Base-by-base conservation (phyloP, 2,888 invertebrate species). In the Coenonympha glycerion region DNA sequence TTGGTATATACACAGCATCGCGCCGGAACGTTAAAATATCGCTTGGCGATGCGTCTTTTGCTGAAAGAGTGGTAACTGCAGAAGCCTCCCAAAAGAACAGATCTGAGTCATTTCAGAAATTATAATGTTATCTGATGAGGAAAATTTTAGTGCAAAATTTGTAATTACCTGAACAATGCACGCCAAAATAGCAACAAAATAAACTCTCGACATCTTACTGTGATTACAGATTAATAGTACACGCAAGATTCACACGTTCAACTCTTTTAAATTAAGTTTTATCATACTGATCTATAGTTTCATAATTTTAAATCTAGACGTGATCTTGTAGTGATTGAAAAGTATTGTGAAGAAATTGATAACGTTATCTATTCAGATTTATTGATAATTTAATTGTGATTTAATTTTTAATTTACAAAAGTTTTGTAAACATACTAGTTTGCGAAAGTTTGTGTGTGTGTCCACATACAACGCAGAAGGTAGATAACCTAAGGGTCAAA, bases 201-300 rank as follows among this genome's bases (percentile, higher is more conserved):
- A 26, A 28, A 49, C 31, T 44, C 49, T 45, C 47, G 19, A 39
- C 65, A 64, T 66, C 55, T 49, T 61, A 48, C 42, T 24, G 30
- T 33, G 21, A 47, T 40, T 24, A 46, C 21, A 39, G 6, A 49
- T 41, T 42, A 22, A 39, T 34, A 52, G 5, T 30, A 11, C 22
- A 33, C 11, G 13, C n/a, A 36, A 19, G 8, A 11, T n/a, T 34
- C 3, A 36, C 6, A 3, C 11, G 21, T 11, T 19, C 6, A 22
- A 33, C 26, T 9, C 28, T 51, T 51, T 16, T 41, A 51, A 41
- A 41, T 51, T 28, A 15, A 6, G 13, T 24, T 24, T 39, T 45
- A 40, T 39, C 46, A 9, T 16, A 3, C n/a, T 34, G 8, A 41
- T 36, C 13, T 22, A 19, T 13, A n/a, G 6, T 51, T 47, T 34